Conservation (phyloP, 1,140 invertebrate species). For the Sinella curviseta region DNA sequence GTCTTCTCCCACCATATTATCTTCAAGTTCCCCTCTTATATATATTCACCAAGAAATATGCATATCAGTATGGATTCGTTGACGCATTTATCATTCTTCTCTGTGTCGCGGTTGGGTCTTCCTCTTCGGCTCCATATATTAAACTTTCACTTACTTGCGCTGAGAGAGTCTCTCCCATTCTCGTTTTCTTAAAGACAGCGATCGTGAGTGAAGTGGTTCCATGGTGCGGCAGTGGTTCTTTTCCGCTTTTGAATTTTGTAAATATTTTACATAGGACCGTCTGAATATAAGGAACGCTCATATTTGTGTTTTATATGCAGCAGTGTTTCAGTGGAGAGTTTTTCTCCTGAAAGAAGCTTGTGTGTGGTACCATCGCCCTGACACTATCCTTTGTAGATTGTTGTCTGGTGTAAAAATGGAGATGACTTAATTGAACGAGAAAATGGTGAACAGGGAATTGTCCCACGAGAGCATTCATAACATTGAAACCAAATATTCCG, state of each 20-base stretch:
- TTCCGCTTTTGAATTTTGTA: too few species aligned
- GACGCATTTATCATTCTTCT: conserved; percentile 24
- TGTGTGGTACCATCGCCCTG: too few species aligned
- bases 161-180: background rate
- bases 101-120: background rate
- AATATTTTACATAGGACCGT: too few species aligned
- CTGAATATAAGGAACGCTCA: too few species aligned
- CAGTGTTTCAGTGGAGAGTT: too few species aligned
- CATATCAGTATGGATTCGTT: conserved; percentile 2
- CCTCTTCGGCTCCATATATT: background rate
- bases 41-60: background rate
- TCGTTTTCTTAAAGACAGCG: background rate
- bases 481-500: background rate
- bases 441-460: background rate
- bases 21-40: background rate
- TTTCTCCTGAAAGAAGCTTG: too few species aligned
- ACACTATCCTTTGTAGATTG: background rate
- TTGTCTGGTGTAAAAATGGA: background rate
- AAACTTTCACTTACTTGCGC: conserved; percentile 16
- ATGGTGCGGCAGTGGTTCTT: too few species aligned
- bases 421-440: conserved; percentile 26
- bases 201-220: too few species aligned
- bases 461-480: conserved; percentile 10
- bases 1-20: background rate
- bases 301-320: too few species aligned